Conservation (phyloP, 1,140 invertebrate genomes). For the Lanistes nyassanus region DNA sequence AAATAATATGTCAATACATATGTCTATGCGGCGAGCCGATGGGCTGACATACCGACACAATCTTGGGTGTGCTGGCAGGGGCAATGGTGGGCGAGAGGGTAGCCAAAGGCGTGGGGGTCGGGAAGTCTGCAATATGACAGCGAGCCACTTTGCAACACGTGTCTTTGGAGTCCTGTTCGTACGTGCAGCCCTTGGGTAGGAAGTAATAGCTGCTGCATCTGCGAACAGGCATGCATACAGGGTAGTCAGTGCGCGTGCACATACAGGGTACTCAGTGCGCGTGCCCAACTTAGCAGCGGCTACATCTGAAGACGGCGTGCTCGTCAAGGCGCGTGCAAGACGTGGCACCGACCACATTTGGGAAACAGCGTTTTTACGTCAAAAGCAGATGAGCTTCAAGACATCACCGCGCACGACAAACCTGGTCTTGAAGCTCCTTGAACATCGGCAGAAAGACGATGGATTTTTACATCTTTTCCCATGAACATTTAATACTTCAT, state of each 20-base stretch:
- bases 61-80: background rate
- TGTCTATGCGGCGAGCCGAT: background rate
- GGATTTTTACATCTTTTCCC: too few relatives aligned
- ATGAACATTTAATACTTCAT: too few relatives aligned
- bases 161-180: conserved; percentile 37
- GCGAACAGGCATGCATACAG: background rate
- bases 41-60: background rate
- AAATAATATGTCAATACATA: background rate
- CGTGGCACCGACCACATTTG: too few relatives aligned
- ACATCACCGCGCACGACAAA: too few relatives aligned
- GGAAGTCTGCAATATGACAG: conserved; percentile 30
- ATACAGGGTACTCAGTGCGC: too few relatives aligned
- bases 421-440: too few relatives aligned
- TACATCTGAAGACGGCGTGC: background rate
- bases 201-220: conserved; percentile 31
- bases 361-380: too few relatives aligned
- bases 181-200: conserved; percentile 35
- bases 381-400: background rate
- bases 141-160: conserved; percentile 35
- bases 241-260: too few relatives aligned
- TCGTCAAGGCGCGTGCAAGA: background rate
- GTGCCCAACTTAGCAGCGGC: too few relatives aligned
- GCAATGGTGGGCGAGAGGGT: conserved; percentile 23
- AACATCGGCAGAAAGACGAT: too few relatives aligned
- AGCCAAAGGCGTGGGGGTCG: conserved; percentile 9